A percentile compares a stretch with the other conserved stretches of the same genome.
These are phyloP conservation scores for Aulostomus chinensis DNA, from an alignment of 2,797 vertebrate genomes.

Conservation along the genomic window DNA sequence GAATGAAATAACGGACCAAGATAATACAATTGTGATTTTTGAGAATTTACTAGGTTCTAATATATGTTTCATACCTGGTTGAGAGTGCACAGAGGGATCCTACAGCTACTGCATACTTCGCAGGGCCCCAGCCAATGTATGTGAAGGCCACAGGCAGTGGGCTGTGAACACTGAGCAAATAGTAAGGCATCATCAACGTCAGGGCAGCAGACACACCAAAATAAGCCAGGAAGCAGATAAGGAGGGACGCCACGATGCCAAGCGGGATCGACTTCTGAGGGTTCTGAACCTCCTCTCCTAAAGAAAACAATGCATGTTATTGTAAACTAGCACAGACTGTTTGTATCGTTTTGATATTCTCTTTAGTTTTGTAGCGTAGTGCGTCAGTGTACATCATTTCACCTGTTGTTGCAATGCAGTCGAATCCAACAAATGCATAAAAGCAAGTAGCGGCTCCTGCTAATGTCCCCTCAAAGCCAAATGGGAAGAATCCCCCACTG, in stretches of 20 bases:
- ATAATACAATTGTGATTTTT: background rate
- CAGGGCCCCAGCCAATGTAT: constrained; percentile 83
- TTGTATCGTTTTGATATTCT: no score
- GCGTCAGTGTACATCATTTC: background rate
- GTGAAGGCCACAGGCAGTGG: constrained; percentile 86
- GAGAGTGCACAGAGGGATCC: constrained; percentile 90
- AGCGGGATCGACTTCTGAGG: constrained; percentile 87
- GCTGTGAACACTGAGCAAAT: constrained; percentile 80
- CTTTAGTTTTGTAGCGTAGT: background rate
- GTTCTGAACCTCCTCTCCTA: constrained; percentile 88
- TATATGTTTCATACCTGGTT: constrained; percentile 77
- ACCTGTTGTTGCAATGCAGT: constrained; percentile 90
- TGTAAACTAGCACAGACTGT: no score
- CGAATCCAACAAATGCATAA: constrained; percentile 91
- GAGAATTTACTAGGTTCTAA: background rate
- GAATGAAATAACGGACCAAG: no score
- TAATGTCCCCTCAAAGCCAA: constrained; percentile 85
- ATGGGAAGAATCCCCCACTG: constrained; percentile 85
- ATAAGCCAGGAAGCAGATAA: constrained; percentile 89
- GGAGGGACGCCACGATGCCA: constrained; percentile 83
- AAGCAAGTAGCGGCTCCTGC: constrained; percentile 90
- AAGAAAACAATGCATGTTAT: no score
- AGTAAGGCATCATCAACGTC: constrained; percentile 90
- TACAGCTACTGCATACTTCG: constrained; percentile 82
- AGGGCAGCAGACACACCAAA: constrained; percentile 87